These are phyloP conservation scores for Oncorhynchus mykiss DNA, from an alignment of 2,113 vertebrate genomes.

Conservation along the genomic window DNA sequence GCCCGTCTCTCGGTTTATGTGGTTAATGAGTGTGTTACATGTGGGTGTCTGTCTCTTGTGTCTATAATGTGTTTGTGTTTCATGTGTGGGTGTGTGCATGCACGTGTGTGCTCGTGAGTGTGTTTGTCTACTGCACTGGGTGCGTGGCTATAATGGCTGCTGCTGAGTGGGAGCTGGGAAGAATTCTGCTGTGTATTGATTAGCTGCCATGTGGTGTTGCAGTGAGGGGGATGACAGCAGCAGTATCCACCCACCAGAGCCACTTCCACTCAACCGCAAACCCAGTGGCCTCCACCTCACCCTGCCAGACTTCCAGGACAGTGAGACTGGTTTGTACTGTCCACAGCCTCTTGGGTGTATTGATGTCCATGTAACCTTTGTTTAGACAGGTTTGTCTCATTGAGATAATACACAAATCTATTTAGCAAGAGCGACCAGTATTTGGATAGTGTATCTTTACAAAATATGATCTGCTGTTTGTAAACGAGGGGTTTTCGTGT, in stretches of 20 bases:
- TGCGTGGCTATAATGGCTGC: background rate
- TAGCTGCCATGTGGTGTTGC: slow-evolving; percentile 48
- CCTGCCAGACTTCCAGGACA: slow-evolving; percentile 88
- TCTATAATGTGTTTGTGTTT: background rate
- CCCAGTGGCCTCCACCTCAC: slow-evolving; percentile 84
- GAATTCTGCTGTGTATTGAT: background rate
- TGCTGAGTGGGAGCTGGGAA: too few species aligned
- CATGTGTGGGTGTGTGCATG: slow-evolving; percentile 6
- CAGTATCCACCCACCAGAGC: slow-evolving; percentile 78
- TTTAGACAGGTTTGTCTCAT: too few species aligned
- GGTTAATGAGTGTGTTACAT: too few species aligned
- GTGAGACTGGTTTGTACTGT: slow-evolving; percentile 81
- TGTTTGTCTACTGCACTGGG: slow-evolving; percentile 5
- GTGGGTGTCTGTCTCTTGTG: background rate
- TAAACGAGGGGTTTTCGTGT: too few species aligned
- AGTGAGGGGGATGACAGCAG: slow-evolving; percentile 90
- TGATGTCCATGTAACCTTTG: background rate
- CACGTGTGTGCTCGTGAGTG: slow-evolving; percentile 5
- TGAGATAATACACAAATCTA: too few species aligned
- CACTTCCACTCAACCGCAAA: slow-evolving; percentile 71
- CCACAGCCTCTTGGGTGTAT: background rate
- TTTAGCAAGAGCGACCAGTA: too few species aligned
- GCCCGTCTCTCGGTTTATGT: background rate
- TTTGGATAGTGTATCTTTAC: too few species aligned
- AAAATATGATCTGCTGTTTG: too few species aligned